Evolutionary conservation across 2,888 invertebrate genomes (phyloP).

Genomic region (Liodrosophila aerea): DNA sequence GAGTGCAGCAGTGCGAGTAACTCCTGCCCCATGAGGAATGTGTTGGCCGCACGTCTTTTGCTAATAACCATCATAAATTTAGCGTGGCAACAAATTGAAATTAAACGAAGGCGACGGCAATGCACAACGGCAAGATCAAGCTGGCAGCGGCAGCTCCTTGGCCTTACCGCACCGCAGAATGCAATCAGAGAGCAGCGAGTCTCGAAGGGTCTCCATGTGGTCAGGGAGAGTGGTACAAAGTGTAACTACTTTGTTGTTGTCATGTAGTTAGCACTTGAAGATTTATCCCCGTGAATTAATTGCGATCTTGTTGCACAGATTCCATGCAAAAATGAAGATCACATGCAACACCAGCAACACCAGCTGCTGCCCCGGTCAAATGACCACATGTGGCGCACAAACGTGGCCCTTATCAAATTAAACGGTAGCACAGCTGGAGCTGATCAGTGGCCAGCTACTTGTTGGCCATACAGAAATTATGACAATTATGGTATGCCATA

Average conservation of each 20-base stretch:
- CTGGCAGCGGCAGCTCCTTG: slow-evolving; percentile 2
- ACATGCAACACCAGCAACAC: slow-evolving; percentile 19
- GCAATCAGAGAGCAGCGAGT: slow-evolving; percentile 70
- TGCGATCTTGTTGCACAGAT: slow-evolving; percentile 79
- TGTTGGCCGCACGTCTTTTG: slow-evolving; percentile 76
- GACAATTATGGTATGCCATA: slow-evolving; percentile 80
- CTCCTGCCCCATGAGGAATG: slow-evolving; percentile 62
- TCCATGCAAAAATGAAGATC: slow-evolving; percentile 43
- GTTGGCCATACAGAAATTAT: slow-evolving; percentile 76
- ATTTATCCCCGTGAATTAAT: slow-evolving; percentile 83
- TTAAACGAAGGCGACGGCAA: slow-evolving; percentile 69
- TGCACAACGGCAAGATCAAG: slow-evolving; percentile 43
- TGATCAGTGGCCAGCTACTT: slow-evolving; percentile 54
- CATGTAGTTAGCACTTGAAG: slow-evolving; percentile 83
- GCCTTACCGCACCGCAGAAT: slow-evolving; percentile 68
- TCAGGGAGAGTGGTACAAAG: slow-evolving; percentile 24
- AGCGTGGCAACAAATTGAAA: slow-evolving; percentile 80
- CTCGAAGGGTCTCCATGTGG: slow-evolving; percentile 72
- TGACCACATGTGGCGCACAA: slow-evolving; percentile 66
- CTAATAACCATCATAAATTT: slow-evolving; percentile 82
- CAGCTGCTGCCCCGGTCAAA: slow-evolving; percentile 1
- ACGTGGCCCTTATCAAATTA: slow-evolving; percentile 70
- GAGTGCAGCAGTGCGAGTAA: too few species aligned
- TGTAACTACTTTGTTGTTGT: slow-evolving; percentile 82
- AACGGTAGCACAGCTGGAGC: slow-evolving; percentile 77